These are phyloP conservation scores for Calosoma granatense DNA, from an alignment of 1,140 invertebrate genomes.

Conservation along the genomic window DNA sequence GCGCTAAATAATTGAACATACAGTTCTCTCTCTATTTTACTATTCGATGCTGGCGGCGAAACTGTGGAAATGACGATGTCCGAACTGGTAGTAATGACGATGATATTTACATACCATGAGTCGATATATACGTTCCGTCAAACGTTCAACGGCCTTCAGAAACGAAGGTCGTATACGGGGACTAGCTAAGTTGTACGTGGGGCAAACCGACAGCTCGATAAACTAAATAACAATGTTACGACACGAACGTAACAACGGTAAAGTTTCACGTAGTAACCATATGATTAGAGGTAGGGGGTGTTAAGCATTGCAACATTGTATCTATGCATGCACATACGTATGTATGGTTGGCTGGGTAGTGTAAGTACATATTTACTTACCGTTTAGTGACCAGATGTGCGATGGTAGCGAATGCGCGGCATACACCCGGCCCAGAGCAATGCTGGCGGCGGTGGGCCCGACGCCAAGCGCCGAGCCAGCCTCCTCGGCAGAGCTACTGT, in stretches of 20 bases:
- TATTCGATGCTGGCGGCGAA: too few species aligned
- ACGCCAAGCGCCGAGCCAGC: conserved; percentile 35
- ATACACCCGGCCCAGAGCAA: conserved; percentile 65
- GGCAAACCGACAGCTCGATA: background rate
- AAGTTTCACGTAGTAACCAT: background rate
- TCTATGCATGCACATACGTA: background rate
- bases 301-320: background rate
- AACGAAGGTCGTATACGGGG: background rate
- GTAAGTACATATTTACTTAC: too few species aligned
- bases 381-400: conserved; percentile 84
- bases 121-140: conserved; percentile 3
- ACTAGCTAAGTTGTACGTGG: background rate
- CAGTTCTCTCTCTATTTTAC: too few species aligned
- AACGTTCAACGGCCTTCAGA: background rate
- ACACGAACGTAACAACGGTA: background rate
- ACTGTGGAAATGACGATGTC: too few species aligned
- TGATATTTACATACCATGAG: background rate
- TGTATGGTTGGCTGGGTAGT: background rate
- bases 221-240: background rate
- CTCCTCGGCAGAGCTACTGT: conserved; percentile 48
- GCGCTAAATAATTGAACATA: too few species aligned
- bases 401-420: conserved; percentile 80
- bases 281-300: background rate
- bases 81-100: too few species aligned
- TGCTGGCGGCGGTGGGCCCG: conserved; percentile 36